Conservation (phyloP, 1,140 invertebrate species). For the Drosophila tani region DNA sequence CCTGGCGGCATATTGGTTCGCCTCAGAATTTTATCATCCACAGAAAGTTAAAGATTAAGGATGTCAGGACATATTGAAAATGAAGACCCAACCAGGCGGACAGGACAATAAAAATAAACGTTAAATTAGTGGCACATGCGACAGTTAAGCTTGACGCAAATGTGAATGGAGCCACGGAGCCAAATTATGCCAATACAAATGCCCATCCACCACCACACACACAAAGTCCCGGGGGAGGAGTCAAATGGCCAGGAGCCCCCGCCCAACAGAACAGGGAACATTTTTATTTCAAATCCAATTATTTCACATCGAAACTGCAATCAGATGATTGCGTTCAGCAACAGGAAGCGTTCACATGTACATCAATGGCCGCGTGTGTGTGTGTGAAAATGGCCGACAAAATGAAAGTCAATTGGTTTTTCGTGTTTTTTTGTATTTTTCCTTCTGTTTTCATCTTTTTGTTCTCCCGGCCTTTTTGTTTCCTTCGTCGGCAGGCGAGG, state of each 20-base stretch:
- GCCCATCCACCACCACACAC: neutral
- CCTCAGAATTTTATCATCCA: neutral
- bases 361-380: slow-evolving; percentile 11
- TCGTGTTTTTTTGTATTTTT: slow-evolving; percentile 23
- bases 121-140: slow-evolving; percentile 74
- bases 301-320: slow-evolving; percentile 80
- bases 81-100: slow-evolving; percentile 49
- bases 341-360: slow-evolving; percentile 55
- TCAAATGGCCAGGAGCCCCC: slow-evolving; percentile 28
- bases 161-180: slow-evolving; percentile 45
- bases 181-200: slow-evolving; percentile 65
- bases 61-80: slow-evolving; percentile 23
- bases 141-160: slow-evolving; percentile 49
- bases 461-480: slow-evolving; percentile 33
- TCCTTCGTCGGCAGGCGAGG: slow-evolving; percentile 28
- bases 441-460: slow-evolving; percentile 39
- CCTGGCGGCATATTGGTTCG: too few species aligned
- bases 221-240: neutral
- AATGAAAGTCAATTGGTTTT: slow-evolving; percentile 83
- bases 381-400: slow-evolving; percentile 76
- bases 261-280: slow-evolving; percentile 61
- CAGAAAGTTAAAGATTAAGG: slow-evolving; percentile 7
- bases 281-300: slow-evolving; percentile 84
- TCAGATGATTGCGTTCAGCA: slow-evolving; percentile 80
- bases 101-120: slow-evolving; percentile 68